These are phyloP conservation scores for Limanda limanda DNA, from an alignment of 2,113 vertebrate genomes.

Conservation along the genomic window DNA sequence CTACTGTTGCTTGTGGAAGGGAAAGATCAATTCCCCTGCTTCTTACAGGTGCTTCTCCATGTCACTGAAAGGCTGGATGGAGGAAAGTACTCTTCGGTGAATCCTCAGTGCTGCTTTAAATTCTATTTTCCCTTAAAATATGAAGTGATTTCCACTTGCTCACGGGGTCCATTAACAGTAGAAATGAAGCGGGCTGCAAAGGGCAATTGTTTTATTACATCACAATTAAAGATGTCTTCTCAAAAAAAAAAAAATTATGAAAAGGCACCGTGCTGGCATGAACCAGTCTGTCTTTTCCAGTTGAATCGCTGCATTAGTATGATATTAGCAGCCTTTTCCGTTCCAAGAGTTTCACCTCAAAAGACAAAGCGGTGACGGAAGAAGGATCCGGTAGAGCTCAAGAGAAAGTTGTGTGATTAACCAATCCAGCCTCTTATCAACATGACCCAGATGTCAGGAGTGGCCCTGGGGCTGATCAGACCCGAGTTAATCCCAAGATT, in stretches of 20 bases:
- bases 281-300: constrained; percentile 27
- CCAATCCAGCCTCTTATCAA: constrained; percentile 48
- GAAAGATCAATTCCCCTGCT: constrained; percentile 53
- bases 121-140: constrained; percentile 26
- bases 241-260: not conserved
- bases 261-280: not conserved
- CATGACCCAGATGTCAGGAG: constrained; percentile 48
- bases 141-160: constrained; percentile 30
- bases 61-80: constrained; percentile 26
- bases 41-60: constrained; percentile 35
- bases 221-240: constrained; percentile 18
- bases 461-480: constrained; percentile 45
- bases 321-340: constrained; percentile 19
- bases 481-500: constrained; percentile 43
- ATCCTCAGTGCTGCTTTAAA: constrained; percentile 23
- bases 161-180: constrained; percentile 16
- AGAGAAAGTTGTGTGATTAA: constrained; percentile 54
- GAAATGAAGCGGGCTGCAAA: constrained; percentile 31
- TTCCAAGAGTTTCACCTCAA: constrained; percentile 9
- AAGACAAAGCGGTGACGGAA: constrained; percentile 36
- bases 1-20: constrained; percentile 36
- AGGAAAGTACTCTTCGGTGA: constrained; percentile 4
- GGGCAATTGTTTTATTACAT: constrained; percentile 34
- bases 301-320: constrained; percentile 38
- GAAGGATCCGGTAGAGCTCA: constrained; percentile 35